These are phyloP conservation scores for Cherax destructor DNA, from an alignment of 1,140 invertebrate genomes.

Conservation along the genomic window DNA sequence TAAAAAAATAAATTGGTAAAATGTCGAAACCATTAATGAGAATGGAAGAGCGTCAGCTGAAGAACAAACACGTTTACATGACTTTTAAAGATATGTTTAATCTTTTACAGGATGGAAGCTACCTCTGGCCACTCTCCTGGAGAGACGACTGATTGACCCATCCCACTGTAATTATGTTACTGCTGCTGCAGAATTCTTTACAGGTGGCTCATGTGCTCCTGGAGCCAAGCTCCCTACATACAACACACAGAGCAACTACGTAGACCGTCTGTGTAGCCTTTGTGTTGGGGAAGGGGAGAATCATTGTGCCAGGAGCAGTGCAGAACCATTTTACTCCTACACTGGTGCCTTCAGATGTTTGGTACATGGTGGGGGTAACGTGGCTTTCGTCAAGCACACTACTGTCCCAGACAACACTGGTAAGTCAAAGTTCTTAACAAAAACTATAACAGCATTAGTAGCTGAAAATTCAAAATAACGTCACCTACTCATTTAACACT, in stretches of 20 bases:
- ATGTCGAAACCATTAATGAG: background rate
- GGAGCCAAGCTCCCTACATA: constrained; percentile 78
- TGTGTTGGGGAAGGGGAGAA: constrained; percentile 27
- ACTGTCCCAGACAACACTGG: constrained; percentile 88
- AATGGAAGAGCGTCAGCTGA: background rate
- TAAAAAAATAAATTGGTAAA: background rate
- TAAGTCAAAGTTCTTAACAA: background rate
- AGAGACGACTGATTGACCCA: constrained; percentile 76
- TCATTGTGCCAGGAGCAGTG: constrained; percentile 40
- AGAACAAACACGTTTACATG: background rate
- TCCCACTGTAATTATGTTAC: constrained; percentile 78
- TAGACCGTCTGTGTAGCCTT: constrained; percentile 56
- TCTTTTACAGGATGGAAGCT: constrained; percentile 77
- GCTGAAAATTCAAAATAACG: background rate
- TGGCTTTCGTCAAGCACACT: constrained; percentile 96
- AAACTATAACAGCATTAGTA: background rate
- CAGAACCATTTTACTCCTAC: constrained; percentile 90
- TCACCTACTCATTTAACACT: too few species aligned
- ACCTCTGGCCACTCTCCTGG: constrained; percentile 77
- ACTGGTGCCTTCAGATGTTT: constrained; percentile 92
- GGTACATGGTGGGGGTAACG: constrained; percentile 95
- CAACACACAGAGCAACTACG: constrained; percentile 76
- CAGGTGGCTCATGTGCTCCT: constrained; percentile 78
- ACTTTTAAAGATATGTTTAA: background rate
- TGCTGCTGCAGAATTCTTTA: constrained; percentile 79